Conservation (phyloP, 2,888 invertebrate species). For the Tenthredo scrophulariae region DNA sequence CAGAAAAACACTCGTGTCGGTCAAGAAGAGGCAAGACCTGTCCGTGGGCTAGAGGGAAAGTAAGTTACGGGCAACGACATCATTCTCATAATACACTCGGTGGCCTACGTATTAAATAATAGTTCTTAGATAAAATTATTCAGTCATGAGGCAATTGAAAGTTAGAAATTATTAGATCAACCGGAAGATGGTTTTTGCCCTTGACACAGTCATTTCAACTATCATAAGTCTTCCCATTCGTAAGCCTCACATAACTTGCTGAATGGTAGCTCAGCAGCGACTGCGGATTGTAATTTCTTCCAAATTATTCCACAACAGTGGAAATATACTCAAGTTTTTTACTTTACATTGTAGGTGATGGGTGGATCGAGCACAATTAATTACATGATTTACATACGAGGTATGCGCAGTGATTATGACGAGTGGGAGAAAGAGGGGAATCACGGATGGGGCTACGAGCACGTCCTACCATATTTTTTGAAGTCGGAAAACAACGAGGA, state of each 20-base stretch:
- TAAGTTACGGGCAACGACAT: slow-evolving; percentile 60
- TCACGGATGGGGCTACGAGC: slow-evolving; percentile 80
- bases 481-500: slow-evolving; percentile 79
- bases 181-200: not conserved
- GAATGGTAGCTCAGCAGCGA: not conserved
- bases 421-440: slow-evolving; percentile 81
- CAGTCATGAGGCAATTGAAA: not conserved
- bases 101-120: slow-evolving; percentile 49
- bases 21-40: slow-evolving; percentile 82
- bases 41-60: slow-evolving; percentile 84
- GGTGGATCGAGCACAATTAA: slow-evolving; percentile 83
- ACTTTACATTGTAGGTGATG: slow-evolving; percentile 73
- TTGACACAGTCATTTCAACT: not conserved
- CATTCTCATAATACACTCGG: not conserved
- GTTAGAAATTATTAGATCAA: not conserved
- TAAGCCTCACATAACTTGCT: not conserved
- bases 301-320: not conserved
- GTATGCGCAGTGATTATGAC: slow-evolving; percentile 80
- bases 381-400: slow-evolving; percentile 83
- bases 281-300: not conserved
- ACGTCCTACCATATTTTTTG: slow-evolving; percentile 78
- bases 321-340: not conserved
- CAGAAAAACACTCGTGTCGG: slow-evolving; percentile 82
- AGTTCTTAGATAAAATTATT: not conserved
- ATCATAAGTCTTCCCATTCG: not conserved